Conservation (phyloP, 2,797 vertebrate species). For the Molossus molossus region DNA sequence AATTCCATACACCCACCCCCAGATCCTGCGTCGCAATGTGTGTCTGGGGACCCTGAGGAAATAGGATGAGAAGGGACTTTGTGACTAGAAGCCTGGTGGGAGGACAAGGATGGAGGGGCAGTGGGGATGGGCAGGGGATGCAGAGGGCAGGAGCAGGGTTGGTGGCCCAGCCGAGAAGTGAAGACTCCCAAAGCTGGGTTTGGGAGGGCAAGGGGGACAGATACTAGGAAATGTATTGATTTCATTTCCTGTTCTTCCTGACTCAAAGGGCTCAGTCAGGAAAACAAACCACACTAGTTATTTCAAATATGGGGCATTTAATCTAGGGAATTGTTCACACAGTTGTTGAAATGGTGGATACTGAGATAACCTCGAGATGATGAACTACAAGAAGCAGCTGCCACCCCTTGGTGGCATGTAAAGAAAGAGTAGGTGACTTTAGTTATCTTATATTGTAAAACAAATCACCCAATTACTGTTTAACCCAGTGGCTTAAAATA, state of each 20-base stretch:
- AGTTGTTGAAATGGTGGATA: background rate
- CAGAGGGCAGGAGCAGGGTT: too few relatives aligned
- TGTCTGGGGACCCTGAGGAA: background rate
- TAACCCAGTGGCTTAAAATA: background rate
- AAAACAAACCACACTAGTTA: background rate
- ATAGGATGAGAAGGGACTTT: accelerated
- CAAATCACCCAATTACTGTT: background rate
- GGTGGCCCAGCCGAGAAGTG: background rate
- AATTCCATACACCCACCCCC: constrained; percentile 69
- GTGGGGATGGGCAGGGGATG: background rate
- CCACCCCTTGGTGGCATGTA: background rate
- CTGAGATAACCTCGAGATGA: background rate
- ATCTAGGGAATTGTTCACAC: background rate
- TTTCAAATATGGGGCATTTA: background rate
- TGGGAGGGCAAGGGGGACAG: background rate
- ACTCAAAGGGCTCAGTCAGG: background rate
- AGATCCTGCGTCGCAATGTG: background rate
- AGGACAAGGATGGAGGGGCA: background rate
- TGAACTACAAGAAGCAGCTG: background rate
- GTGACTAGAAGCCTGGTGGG: background rate
- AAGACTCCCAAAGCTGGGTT: background rate
- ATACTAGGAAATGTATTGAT: background rate
- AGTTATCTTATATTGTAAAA: background rate
- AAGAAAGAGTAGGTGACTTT: background rate
- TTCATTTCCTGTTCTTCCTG: background rate